These are phyloP conservation scores for Samia ricini DNA, from an alignment of 1,140 invertebrate species.

Conservation along the genomic window DNA sequence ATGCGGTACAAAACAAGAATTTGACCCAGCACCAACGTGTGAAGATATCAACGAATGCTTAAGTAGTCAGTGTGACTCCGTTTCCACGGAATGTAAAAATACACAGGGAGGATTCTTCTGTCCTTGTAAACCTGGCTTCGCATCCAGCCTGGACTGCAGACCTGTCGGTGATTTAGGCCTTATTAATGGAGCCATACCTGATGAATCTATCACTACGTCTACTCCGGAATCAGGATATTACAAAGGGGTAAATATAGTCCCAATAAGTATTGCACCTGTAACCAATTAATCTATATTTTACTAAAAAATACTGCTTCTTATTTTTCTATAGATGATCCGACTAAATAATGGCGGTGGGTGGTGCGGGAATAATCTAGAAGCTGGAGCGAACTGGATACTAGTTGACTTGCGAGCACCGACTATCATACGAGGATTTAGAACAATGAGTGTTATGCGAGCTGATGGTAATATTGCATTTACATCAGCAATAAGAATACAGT, in stretches of 20 bases:
- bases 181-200: constrained; percentile 92
- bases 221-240: constrained; percentile 88
- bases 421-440: constrained; percentile 92
- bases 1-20: constrained; percentile 91
- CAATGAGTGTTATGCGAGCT: constrained; percentile 88
- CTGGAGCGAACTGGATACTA: constrained; percentile 92
- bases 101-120: constrained; percentile 94
- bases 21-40: constrained; percentile 90
- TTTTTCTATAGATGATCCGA: constrained; percentile 82
- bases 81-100: constrained; percentile 95
- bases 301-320: not conserved
- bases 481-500: constrained; percentile 91
- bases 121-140: constrained; percentile 91
- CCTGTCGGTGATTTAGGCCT: constrained; percentile 93
- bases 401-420: constrained; percentile 94
- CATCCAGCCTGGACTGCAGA: constrained; percentile 92
- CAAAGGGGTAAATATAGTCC: constrained; percentile 82
- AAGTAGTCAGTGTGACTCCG: constrained; percentile 91
- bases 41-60: constrained; percentile 97
- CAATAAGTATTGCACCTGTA: not conserved
- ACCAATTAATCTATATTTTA: too few species aligned
- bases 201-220: constrained; percentile 92
- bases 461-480: constrained; percentile 92
- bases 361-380: constrained; percentile 92
- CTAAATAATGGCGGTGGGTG: constrained; percentile 90